phyloP scores from a whole-genome alignment of 1,140 invertebrate genomes.

The Drosophila asahinai region DNA sequence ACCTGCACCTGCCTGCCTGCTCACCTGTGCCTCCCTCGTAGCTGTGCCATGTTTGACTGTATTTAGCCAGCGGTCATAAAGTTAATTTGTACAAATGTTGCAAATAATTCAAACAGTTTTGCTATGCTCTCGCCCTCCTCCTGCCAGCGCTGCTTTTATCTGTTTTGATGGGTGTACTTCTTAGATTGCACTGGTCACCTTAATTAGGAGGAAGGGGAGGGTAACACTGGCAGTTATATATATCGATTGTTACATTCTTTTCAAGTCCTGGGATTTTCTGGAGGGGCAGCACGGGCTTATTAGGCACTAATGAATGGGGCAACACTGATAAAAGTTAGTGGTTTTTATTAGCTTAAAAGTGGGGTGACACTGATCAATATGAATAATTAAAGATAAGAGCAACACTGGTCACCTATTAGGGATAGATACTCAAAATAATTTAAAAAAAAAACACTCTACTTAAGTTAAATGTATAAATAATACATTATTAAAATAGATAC shows the following conservation, averaged over 20 bases:
- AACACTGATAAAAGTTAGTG: not conserved
- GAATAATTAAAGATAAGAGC: not conserved
- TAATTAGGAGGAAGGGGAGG: slow-evolving; percentile 2
- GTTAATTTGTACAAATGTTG: slow-evolving; percentile 83
- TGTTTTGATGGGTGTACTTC: slow-evolving; percentile 45
- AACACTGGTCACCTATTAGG: no score
- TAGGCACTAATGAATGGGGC: not conserved
- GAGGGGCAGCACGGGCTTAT: not conserved
- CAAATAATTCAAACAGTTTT: slow-evolving; percentile 77
- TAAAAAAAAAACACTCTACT: no score
- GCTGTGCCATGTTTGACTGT: slow-evolving; percentile 74
- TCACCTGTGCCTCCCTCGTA: slow-evolving; percentile 26
- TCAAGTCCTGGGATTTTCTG: no score
- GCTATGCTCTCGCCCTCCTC: slow-evolving; percentile 7
- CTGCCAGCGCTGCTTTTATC: slow-evolving; percentile 16
- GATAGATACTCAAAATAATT: no score
- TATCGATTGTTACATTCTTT: not conserved
- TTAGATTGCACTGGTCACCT: slow-evolving; percentile 18
- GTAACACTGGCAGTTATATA: slow-evolving; percentile 1
- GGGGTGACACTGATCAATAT: not conserved
- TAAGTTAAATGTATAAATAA: no score
- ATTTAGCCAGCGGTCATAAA: slow-evolving; percentile 82
- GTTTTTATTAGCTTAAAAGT: not conserved
- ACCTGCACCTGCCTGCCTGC: slow-evolving; percentile 28
- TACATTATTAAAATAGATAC: no score